Base-by-base conservation (phyloP, 2,797 vertebrate genomes). In the Thripadectes ignobilis region DNA sequence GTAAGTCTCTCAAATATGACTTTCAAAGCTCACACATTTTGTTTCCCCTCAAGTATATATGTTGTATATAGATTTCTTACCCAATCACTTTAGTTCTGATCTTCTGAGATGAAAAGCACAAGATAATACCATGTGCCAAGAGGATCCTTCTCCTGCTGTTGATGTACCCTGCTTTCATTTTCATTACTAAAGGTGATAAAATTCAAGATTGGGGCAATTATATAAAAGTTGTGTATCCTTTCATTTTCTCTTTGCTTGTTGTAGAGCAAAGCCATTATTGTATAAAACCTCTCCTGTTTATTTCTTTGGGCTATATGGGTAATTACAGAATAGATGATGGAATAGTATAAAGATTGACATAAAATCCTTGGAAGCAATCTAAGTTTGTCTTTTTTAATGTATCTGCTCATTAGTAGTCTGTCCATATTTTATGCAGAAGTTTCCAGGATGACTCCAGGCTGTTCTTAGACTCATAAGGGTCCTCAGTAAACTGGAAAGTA, bases 361-460 rank as follows among this genome's bases (percentile, higher is more conserved):
- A 83, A 88, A 85, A 73, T 69, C 79, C n/a, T 80, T 88, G 63
- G 41, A 92, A 89, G 46, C 83, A 89, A 73, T 79, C 21, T 79
- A 29, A 49, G 6, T 76, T 81, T 77, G 63, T 51, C 68, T 89
- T 89, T 92, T 66, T 74, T 81, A 92, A 93, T 81, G 54, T 61
- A 84, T 81, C 52, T 81, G 49, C n/a, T 78, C 57, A 72, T 91
- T 93, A 91, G 18, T 27, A 91, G 39, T 43, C 63, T 71, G 38
- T 43, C 43, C 9, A 52, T 57, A 81, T 94, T 85, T 78, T 48
- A 72, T 72, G 38, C 36, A 59, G 41, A 88, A 71, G 6, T 71
- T 85, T 57, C 66, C 67, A 67, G 27, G 48, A 68, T 84, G 34
- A 57, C 94, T 81, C 11, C 69, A 84, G 74, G 73, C 66, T 91